Percentiles rank a stretch among this genome's conserved stretches.
Conservation (phyloP, 2,113 vertebrate genomes). For the Parus major region DNA sequence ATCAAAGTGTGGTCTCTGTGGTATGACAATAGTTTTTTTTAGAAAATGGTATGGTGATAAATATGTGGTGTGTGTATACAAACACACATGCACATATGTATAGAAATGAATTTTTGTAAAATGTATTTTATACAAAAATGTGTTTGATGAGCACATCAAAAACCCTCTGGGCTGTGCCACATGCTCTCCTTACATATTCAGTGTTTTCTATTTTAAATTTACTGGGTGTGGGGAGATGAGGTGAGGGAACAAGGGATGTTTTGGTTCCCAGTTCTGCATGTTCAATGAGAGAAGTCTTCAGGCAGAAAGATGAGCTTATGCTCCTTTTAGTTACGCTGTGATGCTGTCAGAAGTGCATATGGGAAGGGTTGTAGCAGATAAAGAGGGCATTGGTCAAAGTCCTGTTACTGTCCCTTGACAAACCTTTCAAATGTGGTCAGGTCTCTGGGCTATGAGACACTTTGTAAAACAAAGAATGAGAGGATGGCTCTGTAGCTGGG, state of each 20-base stretch:
- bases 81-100: accelerated
- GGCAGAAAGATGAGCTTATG: not conserved
- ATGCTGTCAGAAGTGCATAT: not conserved
- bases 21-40: not conserved
- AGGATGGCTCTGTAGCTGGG: not conserved
- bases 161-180: not conserved
- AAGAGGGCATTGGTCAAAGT: not conserved
- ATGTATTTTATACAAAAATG: not conserved
- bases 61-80: not conserved
- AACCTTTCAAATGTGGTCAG: not conserved
- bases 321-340: not conserved
- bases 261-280: not conserved
- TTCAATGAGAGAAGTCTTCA: not conserved
- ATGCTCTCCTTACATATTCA: not conserved
- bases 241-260: not conserved
- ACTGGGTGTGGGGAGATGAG: not conserved
- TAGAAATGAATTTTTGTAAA: not conserved
- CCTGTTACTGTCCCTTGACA: not conserved
- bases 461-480: not conserved
- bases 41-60: not conserved
- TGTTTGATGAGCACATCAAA: not conserved
- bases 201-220: not conserved
- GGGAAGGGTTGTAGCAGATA: not conserved
- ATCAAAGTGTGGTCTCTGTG: not conserved
- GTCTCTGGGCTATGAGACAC: not conserved